Base-by-base conservation (phyloP, 2,888 invertebrate species). In the Apocheima hispidaria region DNA sequence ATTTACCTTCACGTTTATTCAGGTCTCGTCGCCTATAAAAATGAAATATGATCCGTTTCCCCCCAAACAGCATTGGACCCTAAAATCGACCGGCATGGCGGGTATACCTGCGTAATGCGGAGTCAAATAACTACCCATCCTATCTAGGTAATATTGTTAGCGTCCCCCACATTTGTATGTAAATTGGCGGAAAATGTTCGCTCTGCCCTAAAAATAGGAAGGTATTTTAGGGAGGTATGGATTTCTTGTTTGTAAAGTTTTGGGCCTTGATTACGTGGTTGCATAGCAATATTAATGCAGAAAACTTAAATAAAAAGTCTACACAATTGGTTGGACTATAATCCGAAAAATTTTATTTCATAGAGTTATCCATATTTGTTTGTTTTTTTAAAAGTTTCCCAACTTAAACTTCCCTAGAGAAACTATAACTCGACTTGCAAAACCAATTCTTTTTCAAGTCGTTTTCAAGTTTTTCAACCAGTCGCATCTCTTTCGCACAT, bases 101-200 rank as follows among this genome's bases (percentile, higher is more conserved):
- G 53, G 26, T 18, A 40, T 62, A 65, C 60, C 66, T 65, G 60
- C 58, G 63, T 57, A 56, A 52, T 48, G 46, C 59, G 40, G 43
- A 66, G 56, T 53, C 62, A 51, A 56, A 68, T 75, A 71, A 71
- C 64, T 64, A 60, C 67, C 59, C 57, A 48, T 60, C 70, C 64
- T 61, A 50, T 60, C 70, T 64, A 68, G 62, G 68, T 69, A 66
- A 71, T 67, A 69, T 66, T 70, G 63, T 69, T 66, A 67, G 66
- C 68, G 63, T 57, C 53, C 53, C 62, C 60, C 55, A 68, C 65
- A 72, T 80, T 71, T 74, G 66, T 73, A 79, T 79, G 81, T 68
- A 76, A 80, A 80, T 76, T 63, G 55, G 6, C 48, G 40, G 35
- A 48, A 56, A 60, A 60, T 60, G 59, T 46, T 40, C 20, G 48